Evolutionary conservation across 92 coral and sea anemone genomes (phyloP).

Genomic region (Pocillopora meandrina): DNA sequence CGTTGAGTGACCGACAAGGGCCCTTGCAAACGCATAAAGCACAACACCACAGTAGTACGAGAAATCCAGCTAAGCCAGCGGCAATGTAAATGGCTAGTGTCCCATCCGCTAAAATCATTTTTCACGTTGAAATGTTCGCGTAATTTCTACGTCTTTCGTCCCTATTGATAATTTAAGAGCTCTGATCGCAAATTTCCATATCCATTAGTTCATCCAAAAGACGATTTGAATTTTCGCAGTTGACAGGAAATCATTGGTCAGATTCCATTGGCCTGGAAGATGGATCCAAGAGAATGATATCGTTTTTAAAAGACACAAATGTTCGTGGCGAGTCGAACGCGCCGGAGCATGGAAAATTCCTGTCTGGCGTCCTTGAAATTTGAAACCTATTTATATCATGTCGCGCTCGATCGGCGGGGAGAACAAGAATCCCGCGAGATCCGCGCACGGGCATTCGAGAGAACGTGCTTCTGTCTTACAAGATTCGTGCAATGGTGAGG

Average conservation of each 20-base stretch:
- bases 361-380: constrained; percentile 28
- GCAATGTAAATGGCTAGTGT: constrained; percentile 74
- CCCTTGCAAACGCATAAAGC: constrained; percentile 73
- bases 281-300: constrained; percentile 1
- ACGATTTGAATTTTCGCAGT: background rate
- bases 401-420: constrained; percentile 29
- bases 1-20: constrained; percentile 77
- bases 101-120: constrained; percentile 61
- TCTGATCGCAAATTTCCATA: constrained; percentile 25
- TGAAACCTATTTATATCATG: constrained; percentile 23
- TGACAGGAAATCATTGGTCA: constrained; percentile 3
- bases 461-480: background rate
- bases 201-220: background rate
- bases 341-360: constrained; percentile 3
- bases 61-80: constrained; percentile 66
- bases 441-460: constrained; percentile 25
- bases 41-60: constrained; percentile 62
- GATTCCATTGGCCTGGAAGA: background rate
- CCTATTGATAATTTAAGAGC: background rate
- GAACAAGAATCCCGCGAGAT: constrained; percentile 15
- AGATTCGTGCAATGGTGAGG: too few species aligned
- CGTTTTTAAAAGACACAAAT: constrained; percentile 15
- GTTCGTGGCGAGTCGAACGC: constrained; percentile 19
- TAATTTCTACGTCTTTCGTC: constrained; percentile 4
- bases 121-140: background rate